Evolutionary conservation across 2,797 vertebrate genomes (phyloP), one percentile per base, ranked within the genome.

Genomic region (Hoplostethus atlanticus): DNA sequence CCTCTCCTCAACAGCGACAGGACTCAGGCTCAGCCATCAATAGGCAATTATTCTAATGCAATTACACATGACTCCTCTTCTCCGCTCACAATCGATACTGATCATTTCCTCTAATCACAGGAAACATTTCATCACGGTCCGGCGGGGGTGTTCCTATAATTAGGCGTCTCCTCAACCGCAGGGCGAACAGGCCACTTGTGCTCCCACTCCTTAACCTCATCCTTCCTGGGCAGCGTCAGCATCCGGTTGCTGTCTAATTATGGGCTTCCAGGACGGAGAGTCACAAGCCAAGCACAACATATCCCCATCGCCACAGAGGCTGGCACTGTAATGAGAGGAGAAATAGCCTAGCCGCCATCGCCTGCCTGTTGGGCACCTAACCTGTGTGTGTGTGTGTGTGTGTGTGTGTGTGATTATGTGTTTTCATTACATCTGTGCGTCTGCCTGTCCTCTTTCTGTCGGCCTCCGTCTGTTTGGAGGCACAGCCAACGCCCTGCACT

Each of bases 31-130:
- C 60, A 13, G 54, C 68, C 80, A 68, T 90, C 90, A 87, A 91
- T 91, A 92, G 50, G 66, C 80, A 89, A 91, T 92, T 92, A 92
- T 89, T 89, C 78, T 83, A 87, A 90, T 87, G 84, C 88, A 92
- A 91, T 92, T 91, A 89, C 88, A 91, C 90, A 85, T 75, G 79
- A 80, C 86, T 86, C 75, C 73, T 76, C 80, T 64, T 64, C 77
- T 69, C 63, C 70, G 73, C 79, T 71, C 59, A n/a, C 42, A 67
- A 80, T 93, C 90, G 30, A 91, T 91, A 84, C 59, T 1, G 56
- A 87, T 92, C 80, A 87, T 89, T 90, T 89, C 80, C 81, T 84
- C 60, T 87, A 90, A 91, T 88, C 83, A 89, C 79, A 90, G 87
- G 88, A 92, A 92, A 77, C 31, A 63, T 90, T 85, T 89, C 80